Percentiles rank a stretch among this genome's conserved stretches.
These are phyloP conservation scores for Myodes glareolus DNA, from an alignment of 2,113 vertebrate genomes.

Conservation along the genomic window DNA sequence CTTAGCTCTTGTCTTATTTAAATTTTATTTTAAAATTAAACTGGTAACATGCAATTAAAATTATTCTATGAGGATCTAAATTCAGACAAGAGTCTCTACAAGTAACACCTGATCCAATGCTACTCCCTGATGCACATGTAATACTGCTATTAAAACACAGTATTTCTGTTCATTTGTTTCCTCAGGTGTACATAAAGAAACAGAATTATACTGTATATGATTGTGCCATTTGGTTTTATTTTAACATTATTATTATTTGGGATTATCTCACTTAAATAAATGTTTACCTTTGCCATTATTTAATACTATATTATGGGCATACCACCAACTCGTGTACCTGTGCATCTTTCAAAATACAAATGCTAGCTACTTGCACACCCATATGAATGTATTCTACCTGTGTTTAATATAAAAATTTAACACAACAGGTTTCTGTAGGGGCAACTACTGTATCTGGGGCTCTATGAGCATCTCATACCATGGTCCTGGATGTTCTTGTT, in stretches of 20 bases:
- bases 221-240: neutral
- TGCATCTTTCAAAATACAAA: neutral
- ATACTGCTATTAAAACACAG: neutral
- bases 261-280: neutral
- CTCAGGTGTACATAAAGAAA: neutral
- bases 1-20: neutral
- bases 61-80: neutral
- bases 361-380: neutral
- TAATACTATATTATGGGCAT: neutral
- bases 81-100: neutral
- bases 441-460: neutral
- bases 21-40: constrained; percentile 48
- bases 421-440: constrained; percentile 37
- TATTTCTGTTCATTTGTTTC: neutral
- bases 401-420: constrained; percentile 12
- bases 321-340: neutral
- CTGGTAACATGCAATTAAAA: neutral
- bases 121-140: neutral
- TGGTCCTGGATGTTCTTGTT: neutral
- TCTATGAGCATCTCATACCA: neutral
- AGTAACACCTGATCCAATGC: neutral
- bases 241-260: constrained; percentile 4
- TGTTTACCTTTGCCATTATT: neutral
- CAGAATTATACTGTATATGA: neutral
- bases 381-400: neutral